Percentiles rank a stretch among this genome's conserved stretches.
Conservation (phyloP, 2,797 vertebrate species). For the Sebastes minor region DNA sequence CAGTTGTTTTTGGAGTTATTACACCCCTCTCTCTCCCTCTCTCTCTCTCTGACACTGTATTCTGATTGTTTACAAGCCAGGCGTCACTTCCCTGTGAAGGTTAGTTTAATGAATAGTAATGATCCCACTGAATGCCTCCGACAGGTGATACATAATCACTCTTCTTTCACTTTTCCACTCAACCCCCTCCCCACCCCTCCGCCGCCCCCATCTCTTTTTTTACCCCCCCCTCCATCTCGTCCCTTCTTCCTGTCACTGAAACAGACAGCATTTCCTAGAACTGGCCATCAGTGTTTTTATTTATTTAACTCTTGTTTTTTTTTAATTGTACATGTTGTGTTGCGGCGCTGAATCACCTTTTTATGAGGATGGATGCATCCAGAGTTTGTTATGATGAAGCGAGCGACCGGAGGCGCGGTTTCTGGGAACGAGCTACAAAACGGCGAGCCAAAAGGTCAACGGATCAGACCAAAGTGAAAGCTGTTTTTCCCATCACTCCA, state of each 20-base stretch:
- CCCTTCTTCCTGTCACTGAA: slow-evolving; percentile 74
- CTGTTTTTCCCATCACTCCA: slow-evolving; percentile 69
- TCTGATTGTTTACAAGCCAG: slow-evolving; percentile 92
- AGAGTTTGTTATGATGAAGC: slow-evolving; percentile 64
- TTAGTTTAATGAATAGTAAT: slow-evolving; percentile 98
- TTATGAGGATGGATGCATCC: slow-evolving; percentile 72
- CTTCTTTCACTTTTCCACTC: slow-evolving; percentile 74
- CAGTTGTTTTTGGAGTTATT: slow-evolving; percentile 82
- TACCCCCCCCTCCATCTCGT: neutral
- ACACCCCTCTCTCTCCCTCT: slow-evolving; percentile 56
- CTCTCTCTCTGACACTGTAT: slow-evolving; percentile 79
- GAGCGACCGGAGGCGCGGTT: slow-evolving; percentile 49
- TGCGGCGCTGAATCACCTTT: slow-evolving; percentile 61
- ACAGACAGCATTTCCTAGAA: slow-evolving; percentile 77
- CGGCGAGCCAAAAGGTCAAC: slow-evolving; percentile 66
- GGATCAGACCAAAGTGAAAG: slow-evolving; percentile 58
- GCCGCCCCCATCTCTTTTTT: slow-evolving; percentile 30
- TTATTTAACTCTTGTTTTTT: slow-evolving; percentile 44
- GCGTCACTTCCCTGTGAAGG: slow-evolving; percentile 92
- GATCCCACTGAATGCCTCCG: slow-evolving; percentile 83
- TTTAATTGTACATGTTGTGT: slow-evolving; percentile 52
- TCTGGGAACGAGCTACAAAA: slow-evolving; percentile 73
- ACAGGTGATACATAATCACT: slow-evolving; percentile 83
- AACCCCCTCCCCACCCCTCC: slow-evolving; percentile 31
- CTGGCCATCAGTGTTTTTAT: slow-evolving; percentile 56